These are phyloP conservation scores for Ciconia maguari DNA, from an alignment of 2,113 vertebrate genomes.

Conservation along the genomic window DNA sequence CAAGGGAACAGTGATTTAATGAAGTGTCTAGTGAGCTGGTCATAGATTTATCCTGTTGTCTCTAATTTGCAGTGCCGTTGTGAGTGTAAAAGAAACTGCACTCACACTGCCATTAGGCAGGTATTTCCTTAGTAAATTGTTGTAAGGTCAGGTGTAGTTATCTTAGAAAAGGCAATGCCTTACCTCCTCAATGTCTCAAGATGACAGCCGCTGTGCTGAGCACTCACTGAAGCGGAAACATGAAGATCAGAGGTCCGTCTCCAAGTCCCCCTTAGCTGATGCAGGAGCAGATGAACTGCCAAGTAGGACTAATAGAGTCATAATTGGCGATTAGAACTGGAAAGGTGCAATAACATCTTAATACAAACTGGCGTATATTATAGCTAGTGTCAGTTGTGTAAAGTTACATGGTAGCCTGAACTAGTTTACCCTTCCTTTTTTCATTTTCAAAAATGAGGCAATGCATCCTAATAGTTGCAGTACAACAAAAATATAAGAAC, in stretches of 20 bases:
- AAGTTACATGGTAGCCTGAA: conserved; percentile 10
- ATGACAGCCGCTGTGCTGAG: conserved; percentile 82
- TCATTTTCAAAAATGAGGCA: conserved; percentile 7
- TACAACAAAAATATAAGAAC: background rate
- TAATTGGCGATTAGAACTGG: conserved; percentile 96
- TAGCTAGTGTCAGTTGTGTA: conserved; percentile 72
- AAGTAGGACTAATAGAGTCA: conserved; percentile 95
- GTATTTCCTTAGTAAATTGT: conserved; percentile 84
- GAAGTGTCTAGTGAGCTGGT: conserved; percentile 92
- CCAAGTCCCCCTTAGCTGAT: conserved; percentile 79
- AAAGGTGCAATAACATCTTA: conserved; percentile 83
- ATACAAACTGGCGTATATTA: conserved; percentile 76
- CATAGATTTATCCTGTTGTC: conserved; percentile 86
- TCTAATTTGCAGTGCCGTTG: conserved; percentile 78
- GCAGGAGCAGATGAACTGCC: conserved; percentile 94
- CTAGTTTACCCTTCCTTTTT: conserved; percentile 18
- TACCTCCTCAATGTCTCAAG: conserved; percentile 69
- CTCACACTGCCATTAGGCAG: conserved; percentile 79
- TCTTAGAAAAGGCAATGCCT: conserved; percentile 73
- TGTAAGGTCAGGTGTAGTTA: conserved; percentile 89
- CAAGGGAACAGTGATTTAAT: conserved; percentile 92
- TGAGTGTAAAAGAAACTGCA: conserved; percentile 64
- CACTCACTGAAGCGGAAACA: conserved; percentile 80
- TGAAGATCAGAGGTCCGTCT: conserved; percentile 84
- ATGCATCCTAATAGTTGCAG: background rate